Evolutionary conservation across 2,888 invertebrate species (phyloP), one percentile per base, ranked within the genome.

Genomic region (Ypsolopha scabrella): DNA sequence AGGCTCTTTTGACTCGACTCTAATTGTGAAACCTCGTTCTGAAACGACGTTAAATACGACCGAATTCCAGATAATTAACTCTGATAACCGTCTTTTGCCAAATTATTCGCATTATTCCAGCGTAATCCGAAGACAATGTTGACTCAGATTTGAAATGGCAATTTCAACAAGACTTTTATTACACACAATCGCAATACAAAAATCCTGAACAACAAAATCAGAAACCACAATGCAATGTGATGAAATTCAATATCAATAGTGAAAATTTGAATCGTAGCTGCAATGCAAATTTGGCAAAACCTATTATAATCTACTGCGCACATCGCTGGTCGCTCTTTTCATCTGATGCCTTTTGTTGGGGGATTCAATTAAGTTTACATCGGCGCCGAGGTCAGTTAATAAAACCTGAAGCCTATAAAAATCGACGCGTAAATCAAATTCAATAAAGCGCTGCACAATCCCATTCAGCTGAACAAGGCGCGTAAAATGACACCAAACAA

Each of bases 311-410:
- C 85, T 80, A 75, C 81, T 80, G 79, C 70, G 80, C 86, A 85
- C 85, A 85, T 76, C 77, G 75, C 68, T 73, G 83, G 77, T 74
- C 76, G 81, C 82, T 82, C 85, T 82, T 85, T 85, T 83, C 85
- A 85, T 78, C 73, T 72, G 71, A 71, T 72, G 78, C 83, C 85
- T 81, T 80, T 86, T 86, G 86, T 85, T 77, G 70, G 70, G 64
- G 75, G 78, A 85, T 85, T 82, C 85, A 85, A 86, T 86, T 86
- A 85, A 85, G 81, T 83, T 86, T 83, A 86, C 85, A 85, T 75
- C 80, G 75, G 75, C 80, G 68, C 80, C 75, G 83, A 80, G 85
- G 85, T 86, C 82, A 81, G 83, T 83, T 82, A 80, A 80, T 82
- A 81, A 85, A 83, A 85, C 82, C 82, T 79, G 75, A 80, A 82